Evolutionary conservation across 2,113 vertebrate genomes (phyloP), one percentile per base, ranked within the genome.

Genomic region (Bombycilla garrulus): DNA sequence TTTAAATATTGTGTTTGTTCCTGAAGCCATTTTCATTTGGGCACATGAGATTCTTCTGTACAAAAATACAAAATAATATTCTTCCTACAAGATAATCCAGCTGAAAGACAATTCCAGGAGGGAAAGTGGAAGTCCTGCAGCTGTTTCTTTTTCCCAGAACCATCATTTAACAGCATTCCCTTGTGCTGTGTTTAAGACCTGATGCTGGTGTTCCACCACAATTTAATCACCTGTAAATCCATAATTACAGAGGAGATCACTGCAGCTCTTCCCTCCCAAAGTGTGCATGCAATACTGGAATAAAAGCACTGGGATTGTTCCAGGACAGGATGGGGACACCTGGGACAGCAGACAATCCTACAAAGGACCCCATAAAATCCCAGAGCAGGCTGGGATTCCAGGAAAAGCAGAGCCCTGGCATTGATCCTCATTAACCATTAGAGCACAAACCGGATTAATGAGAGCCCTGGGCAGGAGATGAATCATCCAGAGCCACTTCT

Each of bases 401-500:
- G 38, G 19, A 22, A 35, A 42, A 17, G 20, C 48, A 64, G 28
- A 72, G 21, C 31, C 15, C n/a, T 20, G 36, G 38, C 38, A 38
- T 38, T 38, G 12, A 38, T 38, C 38, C 38, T 0, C 6, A 21
- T 3, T 12, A 4, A 0, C 16, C 8, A 11, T 1, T 5, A 11
- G 7, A 15, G 20, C 29, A 38, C 2, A 50, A 64, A 47, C 0
- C 65, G 14, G 11, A 28, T 10, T 16, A 40, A 66, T 0, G n/a
- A 40, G 19, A n/a, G 53, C 5, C 23, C 86, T 3, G 21, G 11
- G 16, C 10, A 8, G 0, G 5, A n/a, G 11, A 10, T 1, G 9
- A 47, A 3, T 4, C 4, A 25, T 1, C 14, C 2, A 1, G 9
- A 5, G 11, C 2, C 6, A 1, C 2, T 2, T 5, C 3, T 5